phyloP scores from a whole-genome alignment of 2,888 invertebrate species.

The Nemapogon koenigi region DNA sequence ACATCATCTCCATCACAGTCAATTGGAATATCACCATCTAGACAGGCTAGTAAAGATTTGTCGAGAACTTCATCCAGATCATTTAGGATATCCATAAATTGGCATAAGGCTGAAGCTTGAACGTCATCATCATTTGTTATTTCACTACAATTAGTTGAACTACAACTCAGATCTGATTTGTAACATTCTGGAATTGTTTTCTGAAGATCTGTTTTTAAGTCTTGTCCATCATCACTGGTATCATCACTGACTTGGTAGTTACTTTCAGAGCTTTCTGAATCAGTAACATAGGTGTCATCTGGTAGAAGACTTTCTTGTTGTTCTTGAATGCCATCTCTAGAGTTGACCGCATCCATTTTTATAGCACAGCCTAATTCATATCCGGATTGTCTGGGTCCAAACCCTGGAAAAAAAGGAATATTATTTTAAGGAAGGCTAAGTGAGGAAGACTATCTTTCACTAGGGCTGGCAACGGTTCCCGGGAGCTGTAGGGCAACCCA shows the following conservation, averaged over 20 bases:
- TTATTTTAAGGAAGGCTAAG: too few species aligned
- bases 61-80: slow-evolving; percentile 67
- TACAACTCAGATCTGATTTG: slow-evolving; percentile 49
- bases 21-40: slow-evolving; percentile 42
- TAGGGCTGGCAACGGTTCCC: too few species aligned
- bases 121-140: slow-evolving; percentile 55
- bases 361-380: slow-evolving; percentile 56
- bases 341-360: slow-evolving; percentile 52
- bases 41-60: slow-evolving; percentile 51
- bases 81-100: slow-evolving; percentile 63
- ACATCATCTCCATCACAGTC: slow-evolving; percentile 56
- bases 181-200: slow-evolving; percentile 54
- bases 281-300: slow-evolving; percentile 25
- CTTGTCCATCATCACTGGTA: slow-evolving; percentile 43
- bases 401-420: slow-evolving; percentile 49
- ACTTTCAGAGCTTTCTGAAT: slow-evolving; percentile 18
- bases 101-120: slow-evolving; percentile 53
- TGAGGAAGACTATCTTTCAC: too few species aligned
- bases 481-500: too few species aligned
- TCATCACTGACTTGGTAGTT: slow-evolving; percentile 35
- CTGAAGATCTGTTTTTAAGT: slow-evolving; percentile 47
- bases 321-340: slow-evolving; percentile 47
- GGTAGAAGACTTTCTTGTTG: slow-evolving; percentile 35
- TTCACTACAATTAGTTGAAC: slow-evolving; percentile 44
- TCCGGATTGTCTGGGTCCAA: slow-evolving; percentile 35